These are phyloP conservation scores for Bucorvus abyssinicus DNA, from an alignment of 2,797 vertebrate genomes.

Conservation along the genomic window DNA sequence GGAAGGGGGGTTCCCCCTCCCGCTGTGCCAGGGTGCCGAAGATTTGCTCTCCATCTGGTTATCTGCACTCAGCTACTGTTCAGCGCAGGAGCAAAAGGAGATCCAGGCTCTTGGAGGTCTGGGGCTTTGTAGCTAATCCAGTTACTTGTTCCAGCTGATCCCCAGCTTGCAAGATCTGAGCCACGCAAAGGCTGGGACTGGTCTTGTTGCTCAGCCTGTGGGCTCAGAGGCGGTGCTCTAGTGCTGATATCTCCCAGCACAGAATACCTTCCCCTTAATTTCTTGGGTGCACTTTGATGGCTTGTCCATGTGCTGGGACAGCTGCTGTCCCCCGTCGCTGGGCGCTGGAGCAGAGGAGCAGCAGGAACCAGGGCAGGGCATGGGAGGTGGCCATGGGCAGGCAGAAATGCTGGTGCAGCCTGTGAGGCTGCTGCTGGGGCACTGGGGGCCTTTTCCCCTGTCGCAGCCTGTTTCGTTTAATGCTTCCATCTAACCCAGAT, in stretches of 20 bases:
- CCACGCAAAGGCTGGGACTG: background rate
- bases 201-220: background rate
- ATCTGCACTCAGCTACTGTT: background rate
- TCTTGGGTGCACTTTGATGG: background rate
- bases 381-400: accelerated
- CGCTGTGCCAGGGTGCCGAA: background rate
- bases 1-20: background rate
- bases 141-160: background rate
- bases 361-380: background rate
- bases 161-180: background rate
- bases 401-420: background rate
- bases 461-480: background rate
- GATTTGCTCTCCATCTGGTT: background rate
- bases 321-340: background rate
- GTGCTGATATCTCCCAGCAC: background rate
- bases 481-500: background rate
- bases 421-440: background rate
- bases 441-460: background rate
- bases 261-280: background rate
- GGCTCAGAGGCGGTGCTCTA: background rate
- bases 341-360: background rate
- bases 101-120: background rate
- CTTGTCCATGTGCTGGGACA: accelerated
- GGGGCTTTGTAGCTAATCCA: background rate
- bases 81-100: background rate